Evolutionary conservation across 2,888 invertebrate species (phyloP).

Genomic region (Rhagonycha fulva): DNA sequence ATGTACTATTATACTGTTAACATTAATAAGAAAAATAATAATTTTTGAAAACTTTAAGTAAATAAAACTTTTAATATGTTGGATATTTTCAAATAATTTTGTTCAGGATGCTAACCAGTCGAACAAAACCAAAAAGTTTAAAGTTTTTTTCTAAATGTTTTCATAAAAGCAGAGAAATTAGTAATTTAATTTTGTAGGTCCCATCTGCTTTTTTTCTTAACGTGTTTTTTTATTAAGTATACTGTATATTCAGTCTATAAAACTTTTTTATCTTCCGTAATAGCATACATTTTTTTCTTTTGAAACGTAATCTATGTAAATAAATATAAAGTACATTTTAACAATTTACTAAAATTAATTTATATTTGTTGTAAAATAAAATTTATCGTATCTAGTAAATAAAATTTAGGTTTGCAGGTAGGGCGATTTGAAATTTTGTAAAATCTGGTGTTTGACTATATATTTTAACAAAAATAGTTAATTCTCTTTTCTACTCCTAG

Average conservation of each 20-base stretch:
- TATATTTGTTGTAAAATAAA: background rate
- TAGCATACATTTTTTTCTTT: background rate
- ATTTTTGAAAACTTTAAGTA: too few species aligned
- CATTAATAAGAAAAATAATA: too few species aligned
- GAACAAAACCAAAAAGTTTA: background rate
- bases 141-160: background rate
- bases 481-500: too few species aligned
- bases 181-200: background rate
- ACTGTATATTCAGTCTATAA: background rate
- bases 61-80: background rate
- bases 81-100: background rate
- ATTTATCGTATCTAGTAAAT: background rate
- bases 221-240: background rate
- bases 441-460: too few species aligned
- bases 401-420: background rate
- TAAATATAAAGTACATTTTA: background rate
- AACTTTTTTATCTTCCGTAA: background rate
- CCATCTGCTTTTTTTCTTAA: background rate
- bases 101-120: background rate
- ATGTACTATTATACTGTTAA: too few species aligned
- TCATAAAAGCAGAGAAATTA: background rate
- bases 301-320: background rate
- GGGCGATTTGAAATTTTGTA: too few species aligned
- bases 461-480: too few species aligned
- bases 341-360: background rate